Base-by-base conservation (phyloP, 2,888 invertebrate species). In the Saturnia japonica region DNA sequence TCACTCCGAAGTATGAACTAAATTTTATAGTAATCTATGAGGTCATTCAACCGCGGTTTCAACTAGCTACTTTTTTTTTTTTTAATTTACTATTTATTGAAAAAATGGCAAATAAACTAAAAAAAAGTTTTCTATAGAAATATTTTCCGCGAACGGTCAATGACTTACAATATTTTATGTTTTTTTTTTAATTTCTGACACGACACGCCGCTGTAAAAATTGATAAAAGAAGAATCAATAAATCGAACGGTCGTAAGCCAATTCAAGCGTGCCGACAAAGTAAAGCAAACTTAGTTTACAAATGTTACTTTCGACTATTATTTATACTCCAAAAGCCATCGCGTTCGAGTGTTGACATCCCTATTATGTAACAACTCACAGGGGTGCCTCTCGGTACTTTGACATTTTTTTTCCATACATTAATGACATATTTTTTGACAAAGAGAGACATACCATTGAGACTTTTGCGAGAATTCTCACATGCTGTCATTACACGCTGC, bases 361-460 rank as follows among this genome's bases (percentile, higher is more conserved):
- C 91, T 88, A 92, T 92, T 92, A 92, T 91, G 87, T 86, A 88
- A 89, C 91, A 88, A 83, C 88, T 90, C 91, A 80, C 88, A 82
- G 88, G 93, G 92, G 93, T 87, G 88, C 85, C 85, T 75, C 76
- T 79, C 77, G 78, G 80, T 77, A 80, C 88, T 86, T 85, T 88
- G 89, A 88, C 86, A 85, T 75, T 88, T 91, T 92, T 91, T 88
- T 88, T 73, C 77, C 77, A 57, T 76, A 77, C 86, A 89, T 91
- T 91, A 93, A 91, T 91, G 93, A 91, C 91, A 91, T 60, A 60
- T 90, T 88, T 84, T 88, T 86, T 85, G 85, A 91, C 91, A 93
- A 89, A 89, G 88, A 85, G 80, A 88, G 90, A 91, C 90, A 91
- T 87, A 90, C 90, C 90, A 90, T 91, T 91, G 91, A 91, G 81